Evolutionary conservation across 2,888 invertebrate species (phyloP), one percentile per base, ranked within the genome.

Genomic region (Nudaria mundana): DNA sequence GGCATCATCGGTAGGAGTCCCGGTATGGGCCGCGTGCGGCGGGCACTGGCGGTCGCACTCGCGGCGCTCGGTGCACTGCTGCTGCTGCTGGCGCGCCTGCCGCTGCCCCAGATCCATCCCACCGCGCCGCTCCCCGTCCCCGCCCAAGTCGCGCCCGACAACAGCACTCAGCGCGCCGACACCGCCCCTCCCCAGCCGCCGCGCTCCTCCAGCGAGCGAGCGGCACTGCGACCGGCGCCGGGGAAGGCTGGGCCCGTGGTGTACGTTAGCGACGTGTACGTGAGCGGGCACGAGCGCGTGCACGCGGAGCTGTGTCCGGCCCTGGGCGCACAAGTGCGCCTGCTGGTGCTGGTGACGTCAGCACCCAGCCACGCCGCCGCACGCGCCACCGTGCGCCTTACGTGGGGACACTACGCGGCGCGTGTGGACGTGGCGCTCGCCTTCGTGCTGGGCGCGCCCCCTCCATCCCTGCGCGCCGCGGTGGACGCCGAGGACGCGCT

Each of bases 331-430:
- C 80, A 83, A 18, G 77, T 93, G 51, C 90, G 90, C 56, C 76
- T 95, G 48, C 66, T 94, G 44, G 90, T 94, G 43, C 84, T 93
- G 33, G 92, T 95, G 56, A 93, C 94, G 52, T 94, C 95, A 31
- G 95, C 95, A 15, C 94, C 93, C 23, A 72, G 89, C 30, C 95
- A 95, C 75, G 87, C 90, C 35, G 89, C 90, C 20, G 93, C 94
- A 31, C 90, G 95, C 29, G 91, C 92, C 76, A 94, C 94, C 6
- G 94, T 95, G 51, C 91, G 95, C 2, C 92, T 94, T 63, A 95
- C 95, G 15, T 95, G 95, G 95, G 95, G 95, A 1, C 93, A 94
- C 75, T 94, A 90, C 87, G 85, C 91, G 57, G 79, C 87, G 74
- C 81, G 93, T 56, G 79, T 92, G 66, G 93, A 93, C 75, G 87